A percentile compares a stretch with the other conserved stretches of the same genome.
Evolutionary conservation across 2,888 invertebrate species (phyloP).

Genomic region (Brachyptera risi): DNA sequence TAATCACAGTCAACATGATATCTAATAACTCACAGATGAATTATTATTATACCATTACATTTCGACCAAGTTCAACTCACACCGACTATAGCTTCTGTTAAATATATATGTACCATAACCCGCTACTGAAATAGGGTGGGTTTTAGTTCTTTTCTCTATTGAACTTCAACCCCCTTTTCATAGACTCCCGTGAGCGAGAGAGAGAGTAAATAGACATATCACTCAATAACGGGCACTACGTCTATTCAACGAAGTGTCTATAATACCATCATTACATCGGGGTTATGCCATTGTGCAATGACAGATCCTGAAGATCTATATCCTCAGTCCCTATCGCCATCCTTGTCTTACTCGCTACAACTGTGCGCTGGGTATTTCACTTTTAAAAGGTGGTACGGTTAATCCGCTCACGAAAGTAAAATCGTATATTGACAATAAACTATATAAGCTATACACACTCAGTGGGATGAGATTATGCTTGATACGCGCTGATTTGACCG

Average conservation of each 20-base stretch:
- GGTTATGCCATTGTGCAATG: slow-evolving; percentile 10
- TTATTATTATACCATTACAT: no score
- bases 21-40: no score
- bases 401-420: no score
- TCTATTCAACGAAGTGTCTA: slow-evolving; percentile 26
- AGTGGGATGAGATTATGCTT: no score
- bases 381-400: background rate
- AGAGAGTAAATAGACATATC: slow-evolving; percentile 31
- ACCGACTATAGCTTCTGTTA: no score
- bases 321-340: background rate
- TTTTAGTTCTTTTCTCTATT: background rate
- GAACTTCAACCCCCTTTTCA: slow-evolving; percentile 16
- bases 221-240: slow-evolving; percentile 17
- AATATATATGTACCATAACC: background rate
- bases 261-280: slow-evolving; percentile 32
- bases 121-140: background rate
- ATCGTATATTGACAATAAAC: no score
- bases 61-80: no score
- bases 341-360: background rate
- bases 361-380: background rate
- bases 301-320: slow-evolving; percentile 3
- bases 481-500: background rate
- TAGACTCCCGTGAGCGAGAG: no score
- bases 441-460: no score
- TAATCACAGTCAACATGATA: no score